Conservation (phyloP, 2,888 invertebrate genomes). For the Andrena hattorfiana region DNA sequence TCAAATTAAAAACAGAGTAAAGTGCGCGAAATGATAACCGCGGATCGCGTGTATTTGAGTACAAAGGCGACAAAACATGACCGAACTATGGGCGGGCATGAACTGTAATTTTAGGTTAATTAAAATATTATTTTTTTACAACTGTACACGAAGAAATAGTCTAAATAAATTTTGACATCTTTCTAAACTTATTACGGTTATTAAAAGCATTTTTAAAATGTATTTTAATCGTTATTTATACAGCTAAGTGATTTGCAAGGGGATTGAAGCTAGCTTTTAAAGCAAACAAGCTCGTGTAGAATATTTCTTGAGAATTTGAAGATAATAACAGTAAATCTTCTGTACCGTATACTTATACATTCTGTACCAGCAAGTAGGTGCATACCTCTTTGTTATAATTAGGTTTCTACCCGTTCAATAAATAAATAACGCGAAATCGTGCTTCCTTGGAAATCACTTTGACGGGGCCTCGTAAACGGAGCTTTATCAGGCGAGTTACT, state of each 20-base stretch:
- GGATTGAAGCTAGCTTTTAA: slow-evolving; percentile 11
- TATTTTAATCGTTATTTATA: too few species aligned
- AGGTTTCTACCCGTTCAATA: too few species aligned
- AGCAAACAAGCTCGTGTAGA: slow-evolving; percentile 32
- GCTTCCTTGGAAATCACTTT: slow-evolving; percentile 21
- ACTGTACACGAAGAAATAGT: slow-evolving; percentile 17
- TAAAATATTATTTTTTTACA: slow-evolving; percentile 19
- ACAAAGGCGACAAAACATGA: not conserved
- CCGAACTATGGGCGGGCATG: slow-evolving; percentile 23
- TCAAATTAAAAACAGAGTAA: not conserved
- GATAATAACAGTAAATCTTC: slow-evolving; percentile 4
- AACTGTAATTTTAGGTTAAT: slow-evolving; percentile 27
- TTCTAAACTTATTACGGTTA: too few species aligned
- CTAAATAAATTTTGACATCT: too few species aligned
- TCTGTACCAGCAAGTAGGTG: too few species aligned
- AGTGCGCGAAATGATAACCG: not conserved
- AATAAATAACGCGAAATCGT: slow-evolving; percentile 27
- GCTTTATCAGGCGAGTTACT: slow-evolving; percentile 39
- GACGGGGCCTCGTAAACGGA: slow-evolving; percentile 36
- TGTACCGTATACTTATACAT: too few species aligned
- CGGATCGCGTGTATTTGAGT: not conserved
- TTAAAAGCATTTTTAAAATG: too few species aligned
- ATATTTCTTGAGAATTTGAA: slow-evolving; percentile 30
- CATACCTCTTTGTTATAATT: too few species aligned
- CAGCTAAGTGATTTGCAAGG: too few species aligned